Evolutionary conservation across 2,888 invertebrate genomes (phyloP), one percentile per base, ranked within the genome.

Genomic region (Operophtera brumata): DNA sequence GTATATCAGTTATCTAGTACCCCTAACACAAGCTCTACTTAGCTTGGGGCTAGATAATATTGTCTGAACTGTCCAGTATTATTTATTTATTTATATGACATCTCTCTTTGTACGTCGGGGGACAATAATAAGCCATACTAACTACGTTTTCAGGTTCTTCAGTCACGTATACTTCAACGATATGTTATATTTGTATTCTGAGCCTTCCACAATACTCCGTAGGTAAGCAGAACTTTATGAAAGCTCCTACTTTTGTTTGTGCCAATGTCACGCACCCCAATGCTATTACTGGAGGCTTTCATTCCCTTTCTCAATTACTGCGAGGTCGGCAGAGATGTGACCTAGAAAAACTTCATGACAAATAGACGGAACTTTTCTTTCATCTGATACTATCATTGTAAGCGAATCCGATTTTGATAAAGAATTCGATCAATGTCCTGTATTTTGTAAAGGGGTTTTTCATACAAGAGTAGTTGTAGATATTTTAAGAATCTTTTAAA

Each of bases 301-400:
- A 50, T 59, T 58, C 57, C 60, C 43, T 50, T 54, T 59, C 60
- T 60, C 57, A 52, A 61, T 64, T 64, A 57, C 53, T 39, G 34
- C 41, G 47, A 43, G 52, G 51, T 58, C 52, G 50, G 46, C 49
- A 36, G 45, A 56, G 57, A 51, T 54, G 59, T 62, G 61, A 65
- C 61, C 61, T 58, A 61, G 54, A 61, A 59, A 53, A 63, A 58
- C 46, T 54, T 58, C 30, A 49, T 42, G 48, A 59, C 44, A 48
- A 52, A 45, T 51, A 46, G 42, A 57, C 47, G 47, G 26, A 40
- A 41, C 36, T 43, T 51, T 30, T 40, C 34, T 41, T 54, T 39
- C 30, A 43, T 41, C 12, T 32, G 41, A 47, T 43, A 10, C 35
- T 41, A 40, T 40, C 40, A 30, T 5, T 1, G 26, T 37, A 32